These are phyloP conservation scores for Capromys pilorides DNA, from an alignment of 2,797 vertebrate genomes.

Conservation along the genomic window DNA sequence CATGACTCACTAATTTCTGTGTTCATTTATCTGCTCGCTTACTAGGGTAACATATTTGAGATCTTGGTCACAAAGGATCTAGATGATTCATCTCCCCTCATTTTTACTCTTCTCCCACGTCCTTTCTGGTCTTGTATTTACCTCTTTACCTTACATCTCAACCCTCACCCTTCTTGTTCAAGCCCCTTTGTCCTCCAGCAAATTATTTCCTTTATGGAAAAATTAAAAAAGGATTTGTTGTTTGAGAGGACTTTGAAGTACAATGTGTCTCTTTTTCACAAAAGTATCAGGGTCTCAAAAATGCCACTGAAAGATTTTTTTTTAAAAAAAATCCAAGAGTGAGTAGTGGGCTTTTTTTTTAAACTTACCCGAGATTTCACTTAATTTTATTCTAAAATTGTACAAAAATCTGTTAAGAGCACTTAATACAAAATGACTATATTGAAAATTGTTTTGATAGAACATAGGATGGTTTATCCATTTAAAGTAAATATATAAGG, in stretches of 20 bases:
- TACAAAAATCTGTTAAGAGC: conserved; percentile 29
- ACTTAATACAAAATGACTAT: not conserved
- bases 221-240: not conserved
- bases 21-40: not conserved
- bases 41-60: not conserved
- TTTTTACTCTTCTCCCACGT: not conserved
- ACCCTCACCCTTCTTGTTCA: not conserved
- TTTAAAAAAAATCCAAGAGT: not conserved
- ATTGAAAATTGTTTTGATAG: conserved; percentile 47
- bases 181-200: not conserved
- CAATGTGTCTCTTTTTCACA: not conserved
- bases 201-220: not conserved
- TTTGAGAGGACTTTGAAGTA: conserved; percentile 39
- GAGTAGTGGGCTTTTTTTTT: conserved; percentile 11
- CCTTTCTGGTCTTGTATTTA: not conserved
- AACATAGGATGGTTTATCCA: conserved; percentile 10
- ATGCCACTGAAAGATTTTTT: not conserved
- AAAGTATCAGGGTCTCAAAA: conserved; percentile 50
- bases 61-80: not conserved
- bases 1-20: not conserved
- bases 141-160: not conserved
- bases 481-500: not conserved
- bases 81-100: conserved; percentile 1
- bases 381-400: conserved; percentile 50
- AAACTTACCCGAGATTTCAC: not conserved